phyloP scores from a whole-genome alignment of 2,888 invertebrate species.

The Amphimallon solstitiale region DNA sequence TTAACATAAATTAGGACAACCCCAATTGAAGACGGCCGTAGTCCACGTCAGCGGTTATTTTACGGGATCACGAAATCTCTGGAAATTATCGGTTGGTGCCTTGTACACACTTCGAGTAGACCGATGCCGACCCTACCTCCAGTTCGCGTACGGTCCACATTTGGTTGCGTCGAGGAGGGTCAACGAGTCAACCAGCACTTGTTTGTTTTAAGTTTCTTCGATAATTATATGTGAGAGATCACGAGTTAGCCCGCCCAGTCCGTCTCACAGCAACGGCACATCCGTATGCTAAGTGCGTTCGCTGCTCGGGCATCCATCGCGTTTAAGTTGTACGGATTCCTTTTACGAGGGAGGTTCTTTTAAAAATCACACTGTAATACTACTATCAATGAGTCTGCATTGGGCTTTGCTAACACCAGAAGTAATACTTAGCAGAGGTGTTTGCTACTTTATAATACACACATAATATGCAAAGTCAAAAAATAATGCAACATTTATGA shows the following conservation, averaged over 20 bases:
- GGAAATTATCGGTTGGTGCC: constrained; percentile 53
- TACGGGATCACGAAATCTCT: constrained; percentile 56
- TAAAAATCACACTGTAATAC: neutral
- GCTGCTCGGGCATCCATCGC: constrained; percentile 1
- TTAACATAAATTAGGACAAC: constrained; percentile 54
- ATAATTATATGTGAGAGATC: constrained; percentile 63
- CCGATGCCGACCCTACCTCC: constrained; percentile 15
- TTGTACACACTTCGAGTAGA: constrained; percentile 17
- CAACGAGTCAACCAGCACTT: constrained; percentile 61
- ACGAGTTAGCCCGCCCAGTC: constrained; percentile 60
- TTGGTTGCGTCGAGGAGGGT: constrained; percentile 54
- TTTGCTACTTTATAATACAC: too few relatives aligned
- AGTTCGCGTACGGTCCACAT: constrained; percentile 50
- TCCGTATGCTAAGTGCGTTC: constrained; percentile 55
- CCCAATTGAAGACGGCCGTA: constrained; percentile 46
- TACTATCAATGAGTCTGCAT: neutral
- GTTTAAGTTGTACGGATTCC: neutral
- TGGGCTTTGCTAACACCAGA: too few relatives aligned
- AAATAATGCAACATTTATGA: too few relatives aligned
- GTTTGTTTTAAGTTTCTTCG: constrained; percentile 63
- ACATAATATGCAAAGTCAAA: too few relatives aligned
- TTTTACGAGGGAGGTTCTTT: neutral
- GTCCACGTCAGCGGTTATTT: constrained; percentile 51
- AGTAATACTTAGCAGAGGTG: too few relatives aligned
- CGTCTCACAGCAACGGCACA: constrained; percentile 54